A percentile compares a stretch with the other conserved stretches of the same genome.
Conservation (phyloP, 2,113 vertebrate species). For the Periophthalmodon schlosseri region DNA sequence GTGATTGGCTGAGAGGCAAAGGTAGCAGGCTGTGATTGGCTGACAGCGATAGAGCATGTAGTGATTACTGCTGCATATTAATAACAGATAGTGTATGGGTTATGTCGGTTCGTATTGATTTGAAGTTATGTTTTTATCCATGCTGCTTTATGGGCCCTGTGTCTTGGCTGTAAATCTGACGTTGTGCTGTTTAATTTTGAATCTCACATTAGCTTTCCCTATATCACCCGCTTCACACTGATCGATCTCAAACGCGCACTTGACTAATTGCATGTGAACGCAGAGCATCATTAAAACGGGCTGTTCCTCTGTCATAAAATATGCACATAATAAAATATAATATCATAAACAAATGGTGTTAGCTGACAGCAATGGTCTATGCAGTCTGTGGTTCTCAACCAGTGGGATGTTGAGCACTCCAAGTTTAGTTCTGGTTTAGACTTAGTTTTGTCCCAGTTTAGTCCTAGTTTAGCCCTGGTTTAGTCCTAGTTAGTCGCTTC, state of each 20-base stretch:
- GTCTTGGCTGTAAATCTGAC: neutral
- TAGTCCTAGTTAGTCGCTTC: neutral
- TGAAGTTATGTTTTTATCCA: neutral
- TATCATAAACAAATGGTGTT: neutral
- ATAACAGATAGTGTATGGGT: neutral
- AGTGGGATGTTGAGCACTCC: neutral
- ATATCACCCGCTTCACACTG: neutral
- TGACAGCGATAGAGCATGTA: neutral
- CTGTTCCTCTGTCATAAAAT: neutral
- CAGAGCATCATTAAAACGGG: neutral
- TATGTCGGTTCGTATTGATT: neutral
- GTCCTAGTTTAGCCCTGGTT: neutral
- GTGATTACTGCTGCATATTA: neutral
- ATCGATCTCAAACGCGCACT: neutral
- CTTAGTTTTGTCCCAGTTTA: neutral
- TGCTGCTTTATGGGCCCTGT: neutral
- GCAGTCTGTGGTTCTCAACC: neutral
- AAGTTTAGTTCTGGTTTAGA: neutral
- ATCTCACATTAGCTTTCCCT: conserved; percentile 1
- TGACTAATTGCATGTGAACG: neutral
- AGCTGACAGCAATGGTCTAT: neutral
- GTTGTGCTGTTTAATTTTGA: neutral
- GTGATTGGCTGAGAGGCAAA: too few species aligned
- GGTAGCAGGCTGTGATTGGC: too few species aligned
- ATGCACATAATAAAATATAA: neutral